These are phyloP conservation scores for Chymomyza caudatula DNA, from an alignment of 2,888 invertebrate genomes.

Conservation along the genomic window DNA sequence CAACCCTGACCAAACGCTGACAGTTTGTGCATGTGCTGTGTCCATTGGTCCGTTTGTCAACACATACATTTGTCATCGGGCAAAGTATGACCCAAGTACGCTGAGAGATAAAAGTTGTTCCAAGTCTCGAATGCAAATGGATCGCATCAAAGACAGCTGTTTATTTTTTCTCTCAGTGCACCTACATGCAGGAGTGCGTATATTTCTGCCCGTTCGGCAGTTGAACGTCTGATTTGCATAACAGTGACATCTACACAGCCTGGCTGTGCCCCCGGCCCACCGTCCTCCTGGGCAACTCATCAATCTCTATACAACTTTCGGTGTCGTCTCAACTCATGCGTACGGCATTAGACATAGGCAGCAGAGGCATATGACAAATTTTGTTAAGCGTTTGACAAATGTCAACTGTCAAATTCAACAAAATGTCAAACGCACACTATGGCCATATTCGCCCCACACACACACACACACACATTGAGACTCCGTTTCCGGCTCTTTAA, in stretches of 20 bases:
- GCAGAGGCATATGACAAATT: slow-evolving; percentile 58
- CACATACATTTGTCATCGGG: slow-evolving; percentile 68
- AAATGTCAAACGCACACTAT: slow-evolving; percentile 33
- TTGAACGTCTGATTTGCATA: slow-evolving; percentile 63
- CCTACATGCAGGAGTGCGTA: background rate
- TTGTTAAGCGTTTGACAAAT: slow-evolving; percentile 70
- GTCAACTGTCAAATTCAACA: slow-evolving; percentile 67
- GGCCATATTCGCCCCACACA: slow-evolving; percentile 28
- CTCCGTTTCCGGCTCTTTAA: too few species aligned
- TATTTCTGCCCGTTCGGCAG: slow-evolving; percentile 20
- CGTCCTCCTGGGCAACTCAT: background rate
- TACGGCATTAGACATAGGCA: slow-evolving; percentile 44
- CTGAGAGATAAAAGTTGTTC: background rate
- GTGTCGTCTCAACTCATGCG: slow-evolving; percentile 39
- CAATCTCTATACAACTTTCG: background rate
- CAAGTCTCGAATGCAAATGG: too few species aligned
- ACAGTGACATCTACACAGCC: slow-evolving; percentile 25
- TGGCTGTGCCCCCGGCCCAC: background rate
- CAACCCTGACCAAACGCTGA: background rate
- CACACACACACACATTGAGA: too few species aligned
- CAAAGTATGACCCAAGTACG: slow-evolving; percentile 39
- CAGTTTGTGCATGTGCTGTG: too few species aligned
- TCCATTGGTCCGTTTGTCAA: slow-evolving; percentile 38
- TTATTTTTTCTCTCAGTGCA: background rate
- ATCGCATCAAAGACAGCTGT: background rate